Evolutionary conservation across 1,140 invertebrate genomes (phyloP).

Genomic region (Leptinotarsa texana): DNA sequence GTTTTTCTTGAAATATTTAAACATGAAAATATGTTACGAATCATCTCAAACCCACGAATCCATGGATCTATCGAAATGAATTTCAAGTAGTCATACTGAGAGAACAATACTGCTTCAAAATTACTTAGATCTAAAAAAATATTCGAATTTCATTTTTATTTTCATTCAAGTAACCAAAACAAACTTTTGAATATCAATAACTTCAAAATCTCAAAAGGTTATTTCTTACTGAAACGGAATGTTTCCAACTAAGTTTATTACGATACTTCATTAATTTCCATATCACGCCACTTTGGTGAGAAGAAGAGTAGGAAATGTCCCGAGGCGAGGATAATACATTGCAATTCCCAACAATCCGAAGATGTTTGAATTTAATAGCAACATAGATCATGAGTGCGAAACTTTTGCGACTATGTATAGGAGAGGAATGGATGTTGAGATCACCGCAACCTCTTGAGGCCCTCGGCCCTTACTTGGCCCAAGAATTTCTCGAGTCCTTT

Average conservation of each 20-base stretch:
- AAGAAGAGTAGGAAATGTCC: constrained; percentile 38
- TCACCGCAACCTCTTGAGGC: constrained; percentile 46
- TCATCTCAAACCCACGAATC: too few species aligned
- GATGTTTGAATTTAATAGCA: constrained; percentile 57
- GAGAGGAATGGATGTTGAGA: constrained; percentile 52
- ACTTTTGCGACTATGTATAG: constrained; percentile 53
- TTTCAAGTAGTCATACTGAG: too few species aligned
- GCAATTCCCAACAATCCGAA: constrained; percentile 56
- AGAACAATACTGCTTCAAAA: too few species aligned
- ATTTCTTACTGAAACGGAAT: background rate
- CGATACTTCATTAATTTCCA: constrained; percentile 38
- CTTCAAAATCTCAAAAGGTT: background rate
- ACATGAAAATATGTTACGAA: too few species aligned
- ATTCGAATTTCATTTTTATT: too few species aligned
- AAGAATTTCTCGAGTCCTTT: constrained; percentile 21
- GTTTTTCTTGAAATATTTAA: too few species aligned
- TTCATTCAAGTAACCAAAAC: too few species aligned
- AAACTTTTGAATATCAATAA: too few species aligned
- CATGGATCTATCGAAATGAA: too few species aligned
- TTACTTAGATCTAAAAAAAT: too few species aligned
- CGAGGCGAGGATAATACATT: constrained; percentile 54
- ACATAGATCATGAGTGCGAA: constrained; percentile 55
- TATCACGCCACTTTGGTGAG: constrained; percentile 35
- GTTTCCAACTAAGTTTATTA: constrained; percentile 23
- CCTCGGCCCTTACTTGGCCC: constrained; percentile 9